Evolutionary conservation across 2,888 invertebrate genomes (phyloP).

Genomic region (Dasysyrphus albostriatus): DNA sequence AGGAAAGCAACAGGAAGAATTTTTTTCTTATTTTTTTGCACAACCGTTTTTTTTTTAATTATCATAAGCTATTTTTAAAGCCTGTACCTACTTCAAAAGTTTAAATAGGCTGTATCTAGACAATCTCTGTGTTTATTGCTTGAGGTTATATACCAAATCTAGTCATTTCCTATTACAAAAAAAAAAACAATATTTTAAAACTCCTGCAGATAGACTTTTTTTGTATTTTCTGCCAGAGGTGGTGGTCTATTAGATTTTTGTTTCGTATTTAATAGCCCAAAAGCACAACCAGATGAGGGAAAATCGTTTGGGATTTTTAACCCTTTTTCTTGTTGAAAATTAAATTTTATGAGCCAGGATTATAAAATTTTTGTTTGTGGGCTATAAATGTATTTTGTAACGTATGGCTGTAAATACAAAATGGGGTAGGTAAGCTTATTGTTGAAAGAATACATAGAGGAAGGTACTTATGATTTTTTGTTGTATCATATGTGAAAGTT

Average conservation of each 20-base stretch:
- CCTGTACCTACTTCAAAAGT: neutral
- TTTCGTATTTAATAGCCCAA: neutral
- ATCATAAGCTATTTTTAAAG: neutral
- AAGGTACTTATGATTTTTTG: neutral
- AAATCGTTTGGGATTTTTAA: neutral
- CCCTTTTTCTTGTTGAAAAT: neutral
- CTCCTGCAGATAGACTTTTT: neutral
- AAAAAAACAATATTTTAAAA: neutral
- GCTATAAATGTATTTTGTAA: neutral
- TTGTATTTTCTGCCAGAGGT: neutral
- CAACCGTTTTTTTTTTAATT: neutral
- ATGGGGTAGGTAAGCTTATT: neutral
- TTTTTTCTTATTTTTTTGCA: neutral
- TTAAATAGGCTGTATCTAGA: neutral
- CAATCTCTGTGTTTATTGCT: neutral
- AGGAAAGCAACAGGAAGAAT: neutral
- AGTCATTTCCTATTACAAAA: neutral
- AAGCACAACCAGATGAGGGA: neutral
- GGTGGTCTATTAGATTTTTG: conserved; percentile 7
- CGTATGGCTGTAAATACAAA: no score
- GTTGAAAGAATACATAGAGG: neutral
- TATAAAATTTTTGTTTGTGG: neutral
- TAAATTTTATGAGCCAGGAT: conserved; percentile 2
- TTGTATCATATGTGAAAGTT: no score
- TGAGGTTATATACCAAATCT: neutral